These are phyloP conservation scores for Drosophila murphyi DNA, from an alignment of 1,140 invertebrate species.

Conservation along the genomic window DNA sequence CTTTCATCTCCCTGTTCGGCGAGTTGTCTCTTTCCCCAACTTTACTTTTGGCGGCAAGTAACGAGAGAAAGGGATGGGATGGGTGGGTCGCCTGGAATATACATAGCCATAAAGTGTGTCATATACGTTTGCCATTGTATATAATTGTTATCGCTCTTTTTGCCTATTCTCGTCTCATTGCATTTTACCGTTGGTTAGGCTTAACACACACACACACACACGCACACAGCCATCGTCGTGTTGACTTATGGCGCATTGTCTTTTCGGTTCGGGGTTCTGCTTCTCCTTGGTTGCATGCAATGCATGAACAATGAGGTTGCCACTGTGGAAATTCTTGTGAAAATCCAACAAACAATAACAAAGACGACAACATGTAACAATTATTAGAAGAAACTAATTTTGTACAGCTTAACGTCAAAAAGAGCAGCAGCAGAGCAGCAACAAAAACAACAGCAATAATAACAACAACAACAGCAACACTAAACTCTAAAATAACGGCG, in stretches of 20 bases:
- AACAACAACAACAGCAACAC: constrained; percentile 12
- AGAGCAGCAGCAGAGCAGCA: no score
- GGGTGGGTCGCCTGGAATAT: constrained; percentile 13
- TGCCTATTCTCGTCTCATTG: constrained; percentile 15
- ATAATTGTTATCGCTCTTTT: constrained; percentile 37
- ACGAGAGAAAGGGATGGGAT: no score
- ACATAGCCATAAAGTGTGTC: constrained; percentile 56
- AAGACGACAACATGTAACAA: constrained; percentile 12
- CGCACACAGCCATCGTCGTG: not conserved
- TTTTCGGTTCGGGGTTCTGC: constrained; percentile 19
- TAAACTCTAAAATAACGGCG: constrained; percentile 48
- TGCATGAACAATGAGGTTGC: constrained; percentile 46
- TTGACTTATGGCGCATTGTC: constrained; percentile 62
- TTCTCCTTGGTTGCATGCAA: constrained; percentile 31
- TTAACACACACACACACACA: not conserved
- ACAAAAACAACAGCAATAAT: constrained; percentile 13
- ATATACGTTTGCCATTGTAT: constrained; percentile 32
- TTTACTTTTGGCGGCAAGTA: constrained; percentile 6
- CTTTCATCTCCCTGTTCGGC: not conserved
- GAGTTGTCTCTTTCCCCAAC: not conserved
- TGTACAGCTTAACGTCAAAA: constrained; percentile 10
- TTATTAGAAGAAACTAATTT: constrained; percentile 45
- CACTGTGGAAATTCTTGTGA: constrained; percentile 54
- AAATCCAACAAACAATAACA: constrained; percentile 25
- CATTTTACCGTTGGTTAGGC: constrained; percentile 44